Evolutionary conservation across 1,140 invertebrate genomes (phyloP).

Genomic region (Leptopilina clavipes): DNA sequence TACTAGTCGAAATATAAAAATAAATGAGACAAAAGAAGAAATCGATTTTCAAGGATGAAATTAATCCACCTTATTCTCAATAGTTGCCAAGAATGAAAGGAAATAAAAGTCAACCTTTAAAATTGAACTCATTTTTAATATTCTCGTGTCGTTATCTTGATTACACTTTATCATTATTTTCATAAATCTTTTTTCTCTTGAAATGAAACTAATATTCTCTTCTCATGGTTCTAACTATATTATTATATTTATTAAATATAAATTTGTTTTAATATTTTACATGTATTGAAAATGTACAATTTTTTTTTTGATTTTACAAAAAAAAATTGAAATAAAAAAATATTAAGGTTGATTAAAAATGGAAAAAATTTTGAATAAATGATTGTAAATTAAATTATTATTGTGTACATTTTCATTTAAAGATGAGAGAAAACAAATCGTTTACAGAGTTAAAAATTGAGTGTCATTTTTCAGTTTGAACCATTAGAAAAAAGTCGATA

Average conservation of each 20-base stretch:
- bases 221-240: too few relatives aligned
- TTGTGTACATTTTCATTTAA: too few relatives aligned
- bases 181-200: not conserved
- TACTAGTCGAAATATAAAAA: not conserved
- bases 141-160: slow-evolving; percentile 11
- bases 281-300: too few relatives aligned
- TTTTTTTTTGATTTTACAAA: too few relatives aligned
- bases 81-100: not conserved
- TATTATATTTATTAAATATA: too few relatives aligned
- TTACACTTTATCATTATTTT: not conserved
- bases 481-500: not conserved
- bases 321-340: too few relatives aligned
- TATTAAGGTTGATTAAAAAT: too few relatives aligned
- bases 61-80: slow-evolving; percentile 3
- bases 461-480: not conserved
- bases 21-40: slow-evolving; percentile 22
- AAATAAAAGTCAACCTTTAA: slow-evolving; percentile 14
- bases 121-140: slow-evolving; percentile 10
- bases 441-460: not conserved
- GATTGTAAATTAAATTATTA: too few relatives aligned
- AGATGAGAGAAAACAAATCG: not conserved
- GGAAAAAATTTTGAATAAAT: too few relatives aligned
- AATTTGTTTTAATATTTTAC: too few relatives aligned
- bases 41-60: slow-evolving; percentile 15
- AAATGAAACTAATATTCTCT: not conserved